Conservation (phyloP, 1,140 invertebrate genomes). For the Neodiprion fabricii region DNA sequence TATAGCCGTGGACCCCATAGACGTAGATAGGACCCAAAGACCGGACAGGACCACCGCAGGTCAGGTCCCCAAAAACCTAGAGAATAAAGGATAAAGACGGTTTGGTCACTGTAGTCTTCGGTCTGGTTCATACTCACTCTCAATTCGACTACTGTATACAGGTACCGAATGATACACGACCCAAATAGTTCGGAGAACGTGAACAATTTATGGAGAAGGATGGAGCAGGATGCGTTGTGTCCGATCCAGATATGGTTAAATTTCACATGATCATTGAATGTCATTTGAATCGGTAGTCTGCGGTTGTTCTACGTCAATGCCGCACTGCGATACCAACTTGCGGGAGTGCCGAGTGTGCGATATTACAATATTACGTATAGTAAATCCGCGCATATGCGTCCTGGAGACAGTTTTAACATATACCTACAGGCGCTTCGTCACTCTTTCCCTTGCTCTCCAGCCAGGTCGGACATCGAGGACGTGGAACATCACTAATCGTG, state of each 20-base stretch:
- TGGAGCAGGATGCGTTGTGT: too few relatives aligned
- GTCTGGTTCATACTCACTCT: not conserved
- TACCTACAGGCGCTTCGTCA: too few relatives aligned
- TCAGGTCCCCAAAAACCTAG: not conserved
- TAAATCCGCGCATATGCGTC: not conserved
- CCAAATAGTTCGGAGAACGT: too few relatives aligned
- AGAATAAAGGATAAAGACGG: constrained; percentile 18
- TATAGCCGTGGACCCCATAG: constrained; percentile 19
- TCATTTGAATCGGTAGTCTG: too few relatives aligned
- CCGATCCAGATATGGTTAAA: too few relatives aligned
- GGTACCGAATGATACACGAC: too few relatives aligned
- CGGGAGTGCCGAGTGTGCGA: not conserved
- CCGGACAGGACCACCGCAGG: too few relatives aligned
- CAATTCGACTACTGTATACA: not conserved
- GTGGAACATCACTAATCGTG: too few relatives aligned
- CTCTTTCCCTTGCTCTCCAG: too few relatives aligned
- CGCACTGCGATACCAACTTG: not conserved
- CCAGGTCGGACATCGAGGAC: too few relatives aligned
- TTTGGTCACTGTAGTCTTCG: constrained; percentile 23
- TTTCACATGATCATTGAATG: too few relatives aligned
- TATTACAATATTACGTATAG: not conserved
- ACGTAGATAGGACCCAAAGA: not conserved
- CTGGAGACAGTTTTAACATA: not conserved
- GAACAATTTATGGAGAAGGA: too few relatives aligned
- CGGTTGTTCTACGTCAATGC: not conserved